These are phyloP conservation scores for Amphimallon solstitiale DNA, from an alignment of 2,888 invertebrate species.

Conservation along the genomic window DNA sequence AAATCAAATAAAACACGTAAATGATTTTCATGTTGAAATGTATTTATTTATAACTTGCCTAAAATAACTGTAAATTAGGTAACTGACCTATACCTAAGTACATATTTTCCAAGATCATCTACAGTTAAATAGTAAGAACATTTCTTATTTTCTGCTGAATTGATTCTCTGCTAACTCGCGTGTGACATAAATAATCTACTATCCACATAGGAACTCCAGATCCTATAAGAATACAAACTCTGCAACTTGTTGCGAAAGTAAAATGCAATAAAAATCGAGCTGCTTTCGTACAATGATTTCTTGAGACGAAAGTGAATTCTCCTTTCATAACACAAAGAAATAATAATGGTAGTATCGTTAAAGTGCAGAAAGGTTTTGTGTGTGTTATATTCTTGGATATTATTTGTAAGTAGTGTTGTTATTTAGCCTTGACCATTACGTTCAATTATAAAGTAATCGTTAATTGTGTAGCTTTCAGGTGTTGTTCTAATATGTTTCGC, in stretches of 20 bases:
- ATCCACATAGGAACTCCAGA: too few species aligned
- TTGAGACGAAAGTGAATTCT: background rate
- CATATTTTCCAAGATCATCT: background rate
- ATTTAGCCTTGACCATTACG: constrained; percentile 16
- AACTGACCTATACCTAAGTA: constrained; percentile 32
- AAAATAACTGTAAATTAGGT: constrained; percentile 28
- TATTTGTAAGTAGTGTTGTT: constrained; percentile 56
- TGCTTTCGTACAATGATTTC: background rate
- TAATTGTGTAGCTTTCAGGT: constrained; percentile 68
- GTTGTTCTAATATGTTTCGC: constrained; percentile 67
- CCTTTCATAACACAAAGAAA: background rate
- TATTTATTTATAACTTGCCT: constrained; percentile 25
- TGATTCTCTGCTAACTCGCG: constrained; percentile 8
- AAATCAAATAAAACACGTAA: too few species aligned
- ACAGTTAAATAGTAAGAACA: background rate
- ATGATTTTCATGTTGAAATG: too few species aligned
- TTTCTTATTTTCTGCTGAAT: background rate
- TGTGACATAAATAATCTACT: constrained; percentile 22
- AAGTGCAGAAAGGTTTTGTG: constrained; percentile 56
- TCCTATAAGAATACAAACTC: background rate
- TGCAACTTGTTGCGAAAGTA: constrained; percentile 13
- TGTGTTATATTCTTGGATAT: constrained; percentile 53
- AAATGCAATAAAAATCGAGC: background rate
- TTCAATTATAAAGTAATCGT: constrained; percentile 27
- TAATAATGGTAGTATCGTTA: constrained; percentile 43